Evolutionary conservation across 1,140 invertebrate species (phyloP).

Genomic region (Lepidurus packardi): DNA sequence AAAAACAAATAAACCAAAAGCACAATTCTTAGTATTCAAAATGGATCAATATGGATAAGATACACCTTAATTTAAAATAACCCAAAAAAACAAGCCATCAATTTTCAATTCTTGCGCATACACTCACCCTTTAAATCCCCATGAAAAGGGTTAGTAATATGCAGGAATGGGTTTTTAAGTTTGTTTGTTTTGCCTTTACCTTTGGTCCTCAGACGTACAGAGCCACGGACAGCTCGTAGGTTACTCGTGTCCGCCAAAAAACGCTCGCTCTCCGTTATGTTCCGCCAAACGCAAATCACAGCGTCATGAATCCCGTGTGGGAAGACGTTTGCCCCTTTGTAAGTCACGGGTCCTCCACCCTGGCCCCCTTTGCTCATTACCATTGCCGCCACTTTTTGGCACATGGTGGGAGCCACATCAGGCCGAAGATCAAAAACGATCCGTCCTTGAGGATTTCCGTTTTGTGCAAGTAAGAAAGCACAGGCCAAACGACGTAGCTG

Average conservation of each 20-base stretch:
- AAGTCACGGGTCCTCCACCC: background rate
- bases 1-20: background rate
- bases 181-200: background rate
- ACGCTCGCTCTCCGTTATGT: background rate
- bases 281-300: background rate
- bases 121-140: background rate
- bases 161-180: background rate
- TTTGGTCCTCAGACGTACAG: background rate
- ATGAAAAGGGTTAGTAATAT: background rate
- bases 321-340: background rate
- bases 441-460: background rate
- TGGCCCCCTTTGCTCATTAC: background rate
- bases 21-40: background rate
- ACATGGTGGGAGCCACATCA: background rate
- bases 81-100: background rate
- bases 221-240: background rate
- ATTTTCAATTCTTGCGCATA: background rate
- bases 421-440: background rate
- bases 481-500: background rate
- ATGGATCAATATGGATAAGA: background rate
- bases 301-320: background rate
- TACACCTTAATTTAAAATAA: background rate
- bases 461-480: background rate
- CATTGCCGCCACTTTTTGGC: background rate
- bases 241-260: background rate